A percentile compares a stretch with the other conserved stretches of the same genome.
Evolutionary conservation across 2,797 vertebrate species (phyloP).

Genomic region (Chromis chromis): DNA sequence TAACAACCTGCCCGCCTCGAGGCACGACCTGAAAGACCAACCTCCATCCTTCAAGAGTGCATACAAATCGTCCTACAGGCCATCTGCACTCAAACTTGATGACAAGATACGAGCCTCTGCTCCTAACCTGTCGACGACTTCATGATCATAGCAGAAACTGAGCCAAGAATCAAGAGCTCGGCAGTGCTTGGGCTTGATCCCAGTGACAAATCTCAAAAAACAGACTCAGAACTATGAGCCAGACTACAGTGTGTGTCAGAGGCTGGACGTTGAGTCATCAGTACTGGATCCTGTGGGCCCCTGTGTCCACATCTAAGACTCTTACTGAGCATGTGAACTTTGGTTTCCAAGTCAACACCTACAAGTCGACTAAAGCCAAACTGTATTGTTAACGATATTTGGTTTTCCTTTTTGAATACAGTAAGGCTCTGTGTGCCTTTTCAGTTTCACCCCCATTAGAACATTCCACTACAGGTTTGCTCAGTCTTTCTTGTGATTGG

Average conservation of each 20-base stretch:
- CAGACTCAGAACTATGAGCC: conserved; percentile 45
- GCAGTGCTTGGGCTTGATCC: conserved; percentile 12
- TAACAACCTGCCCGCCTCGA: conserved; percentile 63
- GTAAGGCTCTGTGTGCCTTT: conserved; percentile 31
- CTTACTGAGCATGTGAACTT: conserved; percentile 30
- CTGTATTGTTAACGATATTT: conserved; percentile 39
- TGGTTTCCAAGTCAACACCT: conserved; percentile 58
- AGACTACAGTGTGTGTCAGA: conserved; percentile 32
- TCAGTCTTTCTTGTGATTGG: conserved; percentile 11
- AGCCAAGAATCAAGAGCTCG: conserved; percentile 14
- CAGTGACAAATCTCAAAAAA: conserved; percentile 22
- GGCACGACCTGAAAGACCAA: conserved; percentile 46
- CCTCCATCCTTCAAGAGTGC: conserved; percentile 75
- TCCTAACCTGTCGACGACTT: conserved; percentile 78
- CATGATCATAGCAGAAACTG: conserved; percentile 23
- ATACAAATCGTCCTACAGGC: conserved; percentile 28
- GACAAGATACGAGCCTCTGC: conserved; percentile 84
- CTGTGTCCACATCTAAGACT: conserved; percentile 46
- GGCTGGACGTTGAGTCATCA: conserved; percentile 59
- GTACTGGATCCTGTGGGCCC: conserved; percentile 46
- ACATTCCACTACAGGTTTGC: conserved; percentile 35
- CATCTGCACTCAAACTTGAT: conserved; percentile 37
- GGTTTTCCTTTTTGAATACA: conserved; percentile 24
- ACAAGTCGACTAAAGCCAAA: conserved; percentile 34
- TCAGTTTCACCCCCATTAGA: conserved; percentile 3